Evolutionary conservation across 2,113 vertebrate species (phyloP).

Genomic region (Capreolus pygargus): DNA sequence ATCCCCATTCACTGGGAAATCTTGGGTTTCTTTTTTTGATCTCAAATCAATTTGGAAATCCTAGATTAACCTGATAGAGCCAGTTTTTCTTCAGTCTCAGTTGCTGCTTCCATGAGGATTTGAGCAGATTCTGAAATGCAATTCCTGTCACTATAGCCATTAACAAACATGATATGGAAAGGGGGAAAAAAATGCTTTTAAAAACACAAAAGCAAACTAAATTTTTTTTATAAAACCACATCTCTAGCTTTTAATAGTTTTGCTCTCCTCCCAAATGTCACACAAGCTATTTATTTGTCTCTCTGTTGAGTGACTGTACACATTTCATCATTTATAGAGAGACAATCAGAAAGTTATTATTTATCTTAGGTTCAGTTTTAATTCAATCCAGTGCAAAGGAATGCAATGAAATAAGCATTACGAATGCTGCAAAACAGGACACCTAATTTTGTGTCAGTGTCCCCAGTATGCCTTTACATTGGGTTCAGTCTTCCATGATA

Average conservation of each 20-base stretch:
- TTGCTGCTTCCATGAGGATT: conserved; percentile 37
- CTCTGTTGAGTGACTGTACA: conserved; percentile 80
- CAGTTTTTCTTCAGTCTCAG: conserved; percentile 61
- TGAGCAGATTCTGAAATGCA: conserved; percentile 44
- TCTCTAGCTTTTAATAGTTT: neutral
- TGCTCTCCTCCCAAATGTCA: conserved; percentile 20
- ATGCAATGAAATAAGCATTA: neutral
- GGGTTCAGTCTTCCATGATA: neutral
- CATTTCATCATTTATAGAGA: conserved; percentile 91
- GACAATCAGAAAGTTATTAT: conserved; percentile 91
- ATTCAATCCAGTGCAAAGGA: conserved; percentile 81
- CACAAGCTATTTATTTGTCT: conserved; percentile 71
- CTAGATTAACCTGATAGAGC: conserved; percentile 71
- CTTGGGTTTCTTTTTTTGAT: conserved; percentile 72
- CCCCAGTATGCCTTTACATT: neutral
- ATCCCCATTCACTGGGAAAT: conserved; percentile 66
- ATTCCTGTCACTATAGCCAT: neutral
- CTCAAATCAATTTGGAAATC: conserved; percentile 71
- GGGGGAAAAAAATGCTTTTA: neutral
- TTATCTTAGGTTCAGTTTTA: conserved; percentile 84
- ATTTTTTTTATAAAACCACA: neutral
- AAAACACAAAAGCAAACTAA: neutral
- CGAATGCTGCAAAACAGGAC: neutral
- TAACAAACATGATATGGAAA: conserved; percentile 3
- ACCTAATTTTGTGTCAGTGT: neutral